phyloP scores from a whole-genome alignment of 2,888 invertebrate genomes.

The Pharmacophagus antenor region DNA sequence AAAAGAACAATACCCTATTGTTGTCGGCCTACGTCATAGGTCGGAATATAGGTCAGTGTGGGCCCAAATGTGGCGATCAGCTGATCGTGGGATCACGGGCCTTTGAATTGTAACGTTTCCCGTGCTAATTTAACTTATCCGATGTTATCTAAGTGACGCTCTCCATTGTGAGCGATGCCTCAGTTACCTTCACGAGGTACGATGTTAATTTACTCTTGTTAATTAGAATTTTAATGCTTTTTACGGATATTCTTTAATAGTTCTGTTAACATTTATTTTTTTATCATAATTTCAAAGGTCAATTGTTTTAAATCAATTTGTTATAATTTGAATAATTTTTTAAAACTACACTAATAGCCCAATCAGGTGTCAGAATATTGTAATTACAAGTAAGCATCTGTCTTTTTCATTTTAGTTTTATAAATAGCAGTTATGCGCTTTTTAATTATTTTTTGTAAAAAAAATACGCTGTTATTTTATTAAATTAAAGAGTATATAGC shows the following conservation, averaged over 20 bases:
- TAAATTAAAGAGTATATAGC: too few relatives aligned
- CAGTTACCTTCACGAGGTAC: background rate
- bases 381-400: too few relatives aligned
- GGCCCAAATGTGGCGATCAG: slow-evolving; percentile 74
- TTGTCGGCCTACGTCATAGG: slow-evolving; percentile 73
- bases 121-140: slow-evolving; percentile 25
- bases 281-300: background rate
- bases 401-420: too few relatives aligned
- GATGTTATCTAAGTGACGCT: slow-evolving; percentile 17
- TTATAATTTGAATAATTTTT: too few relatives aligned
- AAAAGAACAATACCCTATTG: slow-evolving; percentile 80
- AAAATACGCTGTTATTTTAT: too few relatives aligned
- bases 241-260: background rate
- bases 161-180: slow-evolving; percentile 18
- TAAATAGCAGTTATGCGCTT: too few relatives aligned
- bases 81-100: slow-evolving; percentile 67
- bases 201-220: background rate
- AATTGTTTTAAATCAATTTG: too few relatives aligned
- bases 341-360: too few relatives aligned
- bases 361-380: too few relatives aligned
- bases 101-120: slow-evolving; percentile 42
- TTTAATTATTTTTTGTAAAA: too few relatives aligned
- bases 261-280: too few relatives aligned
- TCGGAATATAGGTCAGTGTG: slow-evolving; percentile 74
- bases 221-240: background rate